Evolutionary conservation across 2,113 vertebrate species (phyloP), one percentile per base, ranked within the genome.

Genomic region (Embiotoca jacksoni): DNA sequence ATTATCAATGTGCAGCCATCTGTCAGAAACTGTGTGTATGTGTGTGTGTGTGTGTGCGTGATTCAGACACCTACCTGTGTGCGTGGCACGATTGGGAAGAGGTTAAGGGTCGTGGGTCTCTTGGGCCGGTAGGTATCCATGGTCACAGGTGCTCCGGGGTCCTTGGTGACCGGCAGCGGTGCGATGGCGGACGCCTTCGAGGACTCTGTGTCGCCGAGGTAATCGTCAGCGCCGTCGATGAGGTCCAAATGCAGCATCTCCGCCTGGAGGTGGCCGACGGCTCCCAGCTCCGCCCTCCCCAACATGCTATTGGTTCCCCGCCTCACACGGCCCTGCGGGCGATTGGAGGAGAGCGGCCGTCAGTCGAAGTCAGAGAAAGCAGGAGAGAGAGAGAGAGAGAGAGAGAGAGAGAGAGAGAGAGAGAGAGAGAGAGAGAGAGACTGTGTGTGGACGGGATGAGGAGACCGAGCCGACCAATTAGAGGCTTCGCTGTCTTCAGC

Each of bases 231-330:
- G 35, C 96, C 97, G 91, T 97, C 97, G 89, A 97, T 97, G 87
- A 97, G 95, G 84, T 99, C 97, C 92, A 97, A 96, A 93, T 98
- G 96, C 86, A 97, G 96, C 94, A 97, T 97, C 95, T 98, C 97
- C 2, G 96, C 95, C 95, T 97, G 96, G 86, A 98, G 93, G 88
- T 95, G 95, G 80, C 96, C 95, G 31, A 92, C 95, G 30, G 95
- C 96, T 31, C 95, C 93, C 32, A 95, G 93, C 86, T 96, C 96
- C 67, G 93, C 94, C 91, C 88, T 91, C 73, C 92, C 94, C 16
- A 94, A 83, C 81, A 93, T 86, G 74, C 95, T 92, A 92, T 91
- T 96, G 88, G 95, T 89, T 66, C 92, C 94, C 88, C 95, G 94
- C 81, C 92, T 95, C 94, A 96, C 92, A 80, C 93, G 96, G 95